These are phyloP conservation scores for Syrrhaptes paradoxus DNA, from an alignment of 2,113 vertebrate species.

Conservation along the genomic window DNA sequence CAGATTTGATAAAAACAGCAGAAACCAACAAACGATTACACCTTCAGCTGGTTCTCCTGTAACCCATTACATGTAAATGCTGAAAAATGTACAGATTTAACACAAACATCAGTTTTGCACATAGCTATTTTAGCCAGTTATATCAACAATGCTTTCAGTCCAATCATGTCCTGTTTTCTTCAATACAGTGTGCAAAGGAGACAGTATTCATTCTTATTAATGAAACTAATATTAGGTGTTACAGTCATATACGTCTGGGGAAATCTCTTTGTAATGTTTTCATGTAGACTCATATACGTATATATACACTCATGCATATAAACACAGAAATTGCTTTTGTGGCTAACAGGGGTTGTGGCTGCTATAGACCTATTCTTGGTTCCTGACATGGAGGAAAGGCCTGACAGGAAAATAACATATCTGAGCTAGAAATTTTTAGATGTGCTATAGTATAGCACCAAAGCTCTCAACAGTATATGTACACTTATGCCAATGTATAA, in stretches of 20 bases:
- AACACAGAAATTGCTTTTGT: not conserved
- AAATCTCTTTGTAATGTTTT: not conserved
- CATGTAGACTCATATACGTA: not conserved
- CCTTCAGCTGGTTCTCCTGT: not conserved
- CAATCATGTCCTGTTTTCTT: not conserved
- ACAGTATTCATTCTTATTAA: not conserved
- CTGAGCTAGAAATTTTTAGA: not conserved
- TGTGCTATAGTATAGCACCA: not conserved
- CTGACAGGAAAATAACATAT: not conserved
- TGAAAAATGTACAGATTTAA: conserved; percentile 12
- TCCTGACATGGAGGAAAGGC: not conserved
- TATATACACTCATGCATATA: not conserved
- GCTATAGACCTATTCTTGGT: not conserved
- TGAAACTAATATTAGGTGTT: not conserved
- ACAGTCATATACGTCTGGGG: not conserved
- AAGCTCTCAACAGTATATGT: not conserved
- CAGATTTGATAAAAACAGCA: conserved; percentile 10
- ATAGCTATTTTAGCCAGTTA: not conserved
- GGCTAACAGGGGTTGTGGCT: not conserved
- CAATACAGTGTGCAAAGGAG: not conserved
- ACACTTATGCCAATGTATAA: not conserved
- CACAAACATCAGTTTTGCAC: not conserved
- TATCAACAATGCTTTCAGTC: not conserved
- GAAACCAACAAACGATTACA: not conserved
- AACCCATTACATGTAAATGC: conserved; percentile 27